phyloP scores from a whole-genome alignment of 2,797 vertebrate genomes.

The Dermochelys coriacea region DNA sequence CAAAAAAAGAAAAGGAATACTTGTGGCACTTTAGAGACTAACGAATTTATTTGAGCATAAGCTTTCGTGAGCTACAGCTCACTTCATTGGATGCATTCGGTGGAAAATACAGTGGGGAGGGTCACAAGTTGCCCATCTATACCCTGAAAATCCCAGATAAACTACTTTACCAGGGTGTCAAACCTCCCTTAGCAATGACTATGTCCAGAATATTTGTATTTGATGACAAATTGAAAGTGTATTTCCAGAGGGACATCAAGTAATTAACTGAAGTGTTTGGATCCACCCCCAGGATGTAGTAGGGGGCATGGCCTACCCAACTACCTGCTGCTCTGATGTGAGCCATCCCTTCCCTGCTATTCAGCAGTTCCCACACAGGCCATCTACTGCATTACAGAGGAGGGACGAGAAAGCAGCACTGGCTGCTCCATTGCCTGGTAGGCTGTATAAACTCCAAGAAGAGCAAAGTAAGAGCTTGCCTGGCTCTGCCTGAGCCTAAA shows the following conservation, averaged over 20 bases:
- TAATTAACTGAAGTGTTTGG: neutral
- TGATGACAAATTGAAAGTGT: neutral
- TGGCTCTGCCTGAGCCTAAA: accelerated
- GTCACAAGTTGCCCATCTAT: constrained; percentile 33
- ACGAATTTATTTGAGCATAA: no score
- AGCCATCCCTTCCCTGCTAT: neutral
- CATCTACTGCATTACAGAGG: neutral
- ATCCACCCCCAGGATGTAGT: neutral
- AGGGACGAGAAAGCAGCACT: neutral
- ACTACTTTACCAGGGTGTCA: constrained; percentile 50
- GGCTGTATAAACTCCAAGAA: neutral
- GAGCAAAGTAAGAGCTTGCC: neutral
- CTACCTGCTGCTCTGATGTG: neutral
- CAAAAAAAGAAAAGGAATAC: no score
- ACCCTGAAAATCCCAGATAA: constrained; percentile 50
- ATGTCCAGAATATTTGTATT: neutral
- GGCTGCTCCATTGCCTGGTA: neutral
- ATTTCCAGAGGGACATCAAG: neutral
- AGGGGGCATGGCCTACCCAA: accelerated
- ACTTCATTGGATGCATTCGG: no score
- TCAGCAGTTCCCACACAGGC: neutral
- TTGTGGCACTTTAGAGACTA: no score
- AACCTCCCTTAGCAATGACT: neutral
- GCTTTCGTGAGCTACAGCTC: no score
- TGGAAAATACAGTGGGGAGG: no score